Evolutionary conservation across 2,797 vertebrate genomes (phyloP), one percentile per base, ranked within the genome.

Genomic region (Allobates femoralis): DNA sequence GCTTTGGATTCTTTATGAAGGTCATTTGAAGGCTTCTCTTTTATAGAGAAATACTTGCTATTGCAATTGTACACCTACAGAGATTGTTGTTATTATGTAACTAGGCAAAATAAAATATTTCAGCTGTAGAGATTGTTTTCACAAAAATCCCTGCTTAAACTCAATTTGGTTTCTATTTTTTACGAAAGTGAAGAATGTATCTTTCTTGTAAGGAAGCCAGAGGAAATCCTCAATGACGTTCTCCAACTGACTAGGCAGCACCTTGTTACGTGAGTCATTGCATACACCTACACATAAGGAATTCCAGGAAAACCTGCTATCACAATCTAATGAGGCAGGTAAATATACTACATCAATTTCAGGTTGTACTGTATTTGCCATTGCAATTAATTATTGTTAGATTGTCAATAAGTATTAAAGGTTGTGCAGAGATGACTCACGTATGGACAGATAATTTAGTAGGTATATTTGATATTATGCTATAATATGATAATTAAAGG

Each of bases 261-360:
- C 55, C 80, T 71, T 51, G 18, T 74, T 4, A 28, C 34, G 11
- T 51, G 74, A 78, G 55, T 89, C 10, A 81, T 58, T 69, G 73
- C 86, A 71, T 86, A 0, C 5, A 32, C 71, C 84, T 81, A 81
- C 90, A 66, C 73, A 80, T 87, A 16, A 46, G 46, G 26, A 15
- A 14, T 86, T 81, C 69, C 56, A 75, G 85, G 60, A 66, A 82
- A 86, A 66, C 74, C 34, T 67, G 26, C 46, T 78, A 53, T 66
- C 46, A 78, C 58, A 66, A 53, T 66, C 51, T 81, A 92, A 90
- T 87, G 85, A 92, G 94, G 91, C 87, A 93, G 85, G 78, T 76
- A 87, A 86, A 89, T 85, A 77, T 84, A 85, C 85, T 28, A 91
- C 90, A 89, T 88, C 71, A 88, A 87, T 88, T 19, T 3, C 64